phyloP scores from a whole-genome alignment of 2,797 vertebrate species.

The Lemur catta region DNA sequence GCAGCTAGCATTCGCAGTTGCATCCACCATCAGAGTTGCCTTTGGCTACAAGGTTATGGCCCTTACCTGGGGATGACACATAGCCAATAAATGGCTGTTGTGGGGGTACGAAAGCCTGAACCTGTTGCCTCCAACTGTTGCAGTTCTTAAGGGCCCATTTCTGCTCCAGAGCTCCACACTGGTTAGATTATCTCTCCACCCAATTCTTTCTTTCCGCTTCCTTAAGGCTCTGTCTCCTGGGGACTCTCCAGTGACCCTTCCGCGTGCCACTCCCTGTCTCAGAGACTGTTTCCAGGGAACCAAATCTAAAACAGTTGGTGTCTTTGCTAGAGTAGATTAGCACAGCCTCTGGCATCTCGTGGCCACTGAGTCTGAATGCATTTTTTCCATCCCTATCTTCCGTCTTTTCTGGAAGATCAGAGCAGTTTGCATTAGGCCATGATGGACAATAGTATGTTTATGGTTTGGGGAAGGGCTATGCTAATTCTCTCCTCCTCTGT shows the following conservation, averaged over 20 bases:
- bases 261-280: not conserved
- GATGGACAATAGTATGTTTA: not conserved
- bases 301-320: not conserved
- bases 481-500: not conserved
- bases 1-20: not conserved
- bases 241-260: not conserved
- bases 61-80: not conserved
- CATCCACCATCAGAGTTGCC: not conserved
- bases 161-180: not conserved
- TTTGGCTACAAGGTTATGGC: not conserved
- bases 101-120: not conserved
- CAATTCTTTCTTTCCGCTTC: not conserved
- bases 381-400: not conserved
- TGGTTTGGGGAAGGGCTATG: not conserved
- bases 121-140: not conserved
- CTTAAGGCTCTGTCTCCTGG: not conserved
- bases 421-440: not conserved
- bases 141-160: not conserved
- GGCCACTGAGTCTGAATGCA: not conserved
- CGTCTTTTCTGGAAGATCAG: not conserved
- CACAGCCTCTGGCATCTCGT: not conserved
- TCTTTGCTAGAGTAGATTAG: not conserved
- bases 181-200: not conserved
- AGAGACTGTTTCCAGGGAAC: not conserved
- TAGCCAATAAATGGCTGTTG: not conserved